Evolutionary conservation across 2,888 invertebrate genomes (phyloP).

Genomic region (Augochlorella aurata): DNA sequence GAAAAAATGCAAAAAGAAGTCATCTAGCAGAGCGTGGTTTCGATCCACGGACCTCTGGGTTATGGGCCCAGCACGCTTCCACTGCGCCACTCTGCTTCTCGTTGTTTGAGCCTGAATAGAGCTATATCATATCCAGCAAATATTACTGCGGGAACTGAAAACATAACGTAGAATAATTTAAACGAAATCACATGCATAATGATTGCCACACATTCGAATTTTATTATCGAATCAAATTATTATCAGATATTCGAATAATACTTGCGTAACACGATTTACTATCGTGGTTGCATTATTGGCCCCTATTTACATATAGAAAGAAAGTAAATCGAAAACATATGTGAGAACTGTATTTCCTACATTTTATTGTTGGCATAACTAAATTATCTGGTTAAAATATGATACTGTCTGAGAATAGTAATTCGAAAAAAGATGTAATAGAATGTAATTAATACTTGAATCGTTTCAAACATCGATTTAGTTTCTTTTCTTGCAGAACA

Average conservation of each 20-base stretch:
- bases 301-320: neutral
- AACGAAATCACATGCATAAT: neutral
- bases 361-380: neutral
- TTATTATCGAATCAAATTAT: neutral
- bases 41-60: conserved; percentile 96
- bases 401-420: too few relatives aligned
- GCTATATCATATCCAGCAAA: accelerated
- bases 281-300: neutral
- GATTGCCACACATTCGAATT: neutral
- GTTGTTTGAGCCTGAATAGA: accelerated
- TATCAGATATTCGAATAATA: neutral
- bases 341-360: too few relatives aligned
- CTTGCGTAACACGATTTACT: neutral
- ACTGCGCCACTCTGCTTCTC: conserved; percentile 90
- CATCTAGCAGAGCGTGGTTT: conserved; percentile 91
- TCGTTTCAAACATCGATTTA: too few relatives aligned
- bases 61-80: conserved; percentile 93
- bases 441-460: too few relatives aligned
- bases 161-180: too few relatives aligned
- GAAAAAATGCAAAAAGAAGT: conserved; percentile 18
- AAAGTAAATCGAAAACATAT: neutral
- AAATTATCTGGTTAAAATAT: neutral
- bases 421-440: too few relatives aligned
- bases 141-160: neutral
- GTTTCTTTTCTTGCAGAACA: too few relatives aligned